A percentile compares a stretch with the other conserved stretches of the same genome.
Evolutionary conservation across 2,888 invertebrate species (phyloP).

Genomic region (Lacanobia oleracea): DNA sequence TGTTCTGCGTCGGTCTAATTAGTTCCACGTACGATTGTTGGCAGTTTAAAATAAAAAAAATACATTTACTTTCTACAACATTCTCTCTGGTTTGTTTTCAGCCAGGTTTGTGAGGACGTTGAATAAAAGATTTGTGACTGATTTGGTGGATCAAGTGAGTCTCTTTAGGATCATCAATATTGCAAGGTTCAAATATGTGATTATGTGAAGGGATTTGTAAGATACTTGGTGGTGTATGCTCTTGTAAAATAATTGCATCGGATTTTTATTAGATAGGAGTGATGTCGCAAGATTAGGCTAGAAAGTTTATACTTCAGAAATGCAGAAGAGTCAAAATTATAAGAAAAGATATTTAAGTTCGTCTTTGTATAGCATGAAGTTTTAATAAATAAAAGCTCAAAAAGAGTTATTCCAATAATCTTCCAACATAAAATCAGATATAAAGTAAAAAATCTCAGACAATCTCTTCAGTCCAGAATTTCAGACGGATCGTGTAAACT

Average conservation of each 20-base stretch:
- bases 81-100: conserved; percentile 28
- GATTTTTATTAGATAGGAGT: too few species aligned
- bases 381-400: too few species aligned
- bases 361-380: too few species aligned
- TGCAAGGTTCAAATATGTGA: too few species aligned
- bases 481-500: not conserved
- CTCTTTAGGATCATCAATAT: not conserved
- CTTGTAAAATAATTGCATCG: too few species aligned
- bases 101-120: conserved; percentile 7
- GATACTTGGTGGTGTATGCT: too few species aligned
- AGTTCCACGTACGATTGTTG: conserved; percentile 14
- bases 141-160: conserved; percentile 19
- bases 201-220: too few species aligned
- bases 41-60: conserved; percentile 26
- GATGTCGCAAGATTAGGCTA: too few species aligned
- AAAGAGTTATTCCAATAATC: not conserved
- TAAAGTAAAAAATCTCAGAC: not conserved
- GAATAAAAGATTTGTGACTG: conserved; percentile 36
- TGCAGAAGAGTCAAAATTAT: too few species aligned
- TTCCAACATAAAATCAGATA: not conserved
- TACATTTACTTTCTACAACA: not conserved
- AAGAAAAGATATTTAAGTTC: too few species aligned
- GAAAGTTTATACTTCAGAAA: too few species aligned
- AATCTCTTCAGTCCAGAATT: not conserved
- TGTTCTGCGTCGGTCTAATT: conserved; percentile 44